Evolutionary conservation across 2,888 invertebrate species (phyloP).

Genomic region (Hypolimnas misippus): DNA sequence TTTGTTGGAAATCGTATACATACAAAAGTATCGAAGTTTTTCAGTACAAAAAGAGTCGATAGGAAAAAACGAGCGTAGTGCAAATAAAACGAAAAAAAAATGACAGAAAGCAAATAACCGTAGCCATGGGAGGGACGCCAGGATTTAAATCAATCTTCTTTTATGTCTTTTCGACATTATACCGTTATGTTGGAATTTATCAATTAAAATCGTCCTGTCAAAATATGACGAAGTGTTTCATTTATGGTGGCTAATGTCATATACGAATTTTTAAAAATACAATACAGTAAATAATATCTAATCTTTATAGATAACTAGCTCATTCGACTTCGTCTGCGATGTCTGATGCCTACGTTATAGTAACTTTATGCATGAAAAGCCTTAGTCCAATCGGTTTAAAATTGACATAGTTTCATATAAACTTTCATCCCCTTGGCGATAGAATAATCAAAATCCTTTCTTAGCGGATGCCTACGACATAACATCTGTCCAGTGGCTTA

Average conservation of each 20-base stretch:
- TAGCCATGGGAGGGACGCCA: conserved; percentile 30
- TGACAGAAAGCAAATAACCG: conserved; percentile 16
- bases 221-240: conserved; percentile 18
- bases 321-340: no score
- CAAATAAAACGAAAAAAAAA: conserved; percentile 32
- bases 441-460: no score
- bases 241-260: not conserved
- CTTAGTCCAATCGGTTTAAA: no score
- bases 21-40: not conserved
- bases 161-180: conserved; percentile 30
- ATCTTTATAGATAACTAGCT: no score
- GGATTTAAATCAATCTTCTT: conserved; percentile 37
- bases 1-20: not conserved
- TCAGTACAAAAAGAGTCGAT: conserved; percentile 19
- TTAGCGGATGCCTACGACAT: no score
- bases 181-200: conserved; percentile 26
- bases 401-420: no score
- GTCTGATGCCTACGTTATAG: no score
- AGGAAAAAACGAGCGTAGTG: conserved; percentile 15
- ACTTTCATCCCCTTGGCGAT: no score
- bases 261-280: not conserved
- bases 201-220: conserved; percentile 29
- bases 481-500: no score
- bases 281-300: no score
- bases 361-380: no score